A percentile compares a stretch with the other conserved stretches of the same genome.
phyloP scores from a whole-genome alignment of 2,113 vertebrate species.

The Grammomys dolichurus region DNA sequence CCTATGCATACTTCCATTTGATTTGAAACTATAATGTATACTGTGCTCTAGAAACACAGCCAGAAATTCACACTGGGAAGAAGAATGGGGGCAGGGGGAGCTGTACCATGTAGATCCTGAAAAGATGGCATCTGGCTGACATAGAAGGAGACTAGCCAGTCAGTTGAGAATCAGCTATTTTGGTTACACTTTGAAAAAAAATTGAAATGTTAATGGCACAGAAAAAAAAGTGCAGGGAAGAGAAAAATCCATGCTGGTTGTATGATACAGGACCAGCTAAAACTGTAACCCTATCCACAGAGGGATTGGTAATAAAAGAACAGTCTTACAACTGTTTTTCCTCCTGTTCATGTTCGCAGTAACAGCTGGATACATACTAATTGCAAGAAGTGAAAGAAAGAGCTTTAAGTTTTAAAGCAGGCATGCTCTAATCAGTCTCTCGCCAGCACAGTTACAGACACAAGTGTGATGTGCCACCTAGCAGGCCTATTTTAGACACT shows the following conservation, averaged over 20 bases:
- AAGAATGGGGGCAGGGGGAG: neutral
- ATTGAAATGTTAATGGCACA: conserved; percentile 44
- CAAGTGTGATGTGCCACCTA: conserved; percentile 63
- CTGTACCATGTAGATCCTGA: neutral
- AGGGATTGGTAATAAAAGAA: conserved; percentile 60
- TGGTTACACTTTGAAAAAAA: conserved; percentile 48
- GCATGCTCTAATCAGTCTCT: neutral
- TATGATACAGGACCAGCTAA: neutral
- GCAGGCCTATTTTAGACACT: conserved; percentile 73
- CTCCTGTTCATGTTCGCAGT: neutral
- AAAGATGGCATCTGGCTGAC: neutral
- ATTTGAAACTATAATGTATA: conserved; percentile 28
- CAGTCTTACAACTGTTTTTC: neutral
- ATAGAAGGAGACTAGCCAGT: neutral
- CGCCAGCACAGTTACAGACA: conserved; percentile 67
- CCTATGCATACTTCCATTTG: neutral
- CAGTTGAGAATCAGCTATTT: fast-evolving
- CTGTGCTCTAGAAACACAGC: conserved; percentile 24
- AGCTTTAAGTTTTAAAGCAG: conserved; percentile 34
- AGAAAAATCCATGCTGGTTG: neutral
- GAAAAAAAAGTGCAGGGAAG: conserved; percentile 39
- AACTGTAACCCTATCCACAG: neutral
- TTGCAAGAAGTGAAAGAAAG: conserved; percentile 56
- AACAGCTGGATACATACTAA: conserved; percentile 14
- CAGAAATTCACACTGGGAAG: conserved; percentile 22